Base-by-base conservation (phyloP, 2,113 vertebrate species). In the Mus pahari region DNA sequence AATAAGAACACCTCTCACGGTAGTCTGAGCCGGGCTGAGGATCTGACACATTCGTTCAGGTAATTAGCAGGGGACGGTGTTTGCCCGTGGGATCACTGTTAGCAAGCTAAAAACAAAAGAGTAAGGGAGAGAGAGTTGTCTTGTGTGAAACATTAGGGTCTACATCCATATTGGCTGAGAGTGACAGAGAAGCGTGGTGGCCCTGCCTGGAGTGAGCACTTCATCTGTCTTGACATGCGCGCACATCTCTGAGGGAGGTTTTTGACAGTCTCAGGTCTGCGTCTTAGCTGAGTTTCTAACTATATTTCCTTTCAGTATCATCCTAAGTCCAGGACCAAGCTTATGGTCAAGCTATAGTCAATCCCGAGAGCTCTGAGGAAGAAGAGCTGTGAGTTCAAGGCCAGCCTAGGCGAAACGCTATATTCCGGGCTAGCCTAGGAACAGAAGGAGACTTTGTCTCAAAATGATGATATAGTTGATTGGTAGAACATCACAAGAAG, bases 241-340 rank as follows among this genome's bases (percentile, higher is more conserved):
- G 5, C 13, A 10, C 0, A 0, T 28, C 79, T 89, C 36, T 71
- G 53, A 12, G 48, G 90, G 70, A 33, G 66, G 33, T 48, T 17
- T 89, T 89, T 55, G 87, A 26, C 58, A 71, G 28, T 14, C 2
- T 74, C 73, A 60, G 75, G 75, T 92, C 22, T 45, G 22, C 17
- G 17, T 86, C 20, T 91, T 73, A 81, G 94, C 84, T 53, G 90
- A 48, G 78, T 91, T 90, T 73, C 55, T 78, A 83, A 66, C 66
- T 48, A 5, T 73, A 36, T 4, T 42, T 42, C 12, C 36, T 14
- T 73, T 82, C 24, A 22, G 24, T 28, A 62, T 26, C 14, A 71
- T 79, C 33, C 16, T 53, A 24, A 50, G n/a, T 62, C 89, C 42
- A 50, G n/a, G n/a, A 70, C 62, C 58, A 53, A 48, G 78, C 24